Conservation (phyloP, 2,888 invertebrate genomes). For the Apotomis capreana region DNA sequence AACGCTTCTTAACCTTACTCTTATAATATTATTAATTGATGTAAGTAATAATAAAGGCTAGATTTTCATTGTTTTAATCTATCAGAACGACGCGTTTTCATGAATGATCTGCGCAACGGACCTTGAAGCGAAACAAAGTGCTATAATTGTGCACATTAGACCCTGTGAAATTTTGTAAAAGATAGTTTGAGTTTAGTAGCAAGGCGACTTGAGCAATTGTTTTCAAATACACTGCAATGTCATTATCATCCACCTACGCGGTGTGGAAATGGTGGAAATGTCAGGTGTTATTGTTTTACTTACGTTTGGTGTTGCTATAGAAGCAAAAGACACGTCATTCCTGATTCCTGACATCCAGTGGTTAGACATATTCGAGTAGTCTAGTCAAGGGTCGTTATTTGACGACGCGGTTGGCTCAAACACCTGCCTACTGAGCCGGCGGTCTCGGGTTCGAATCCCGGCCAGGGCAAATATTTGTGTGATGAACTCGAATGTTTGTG, state of each 20-base stretch:
- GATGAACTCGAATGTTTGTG: too few relatives aligned
- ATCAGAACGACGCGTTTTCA: conserved; percentile 33
- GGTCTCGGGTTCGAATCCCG: too few relatives aligned
- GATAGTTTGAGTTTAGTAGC: conserved; percentile 37
- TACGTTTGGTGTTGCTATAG: not conserved
- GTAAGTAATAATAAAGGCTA: too few relatives aligned
- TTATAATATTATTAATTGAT: too few relatives aligned
- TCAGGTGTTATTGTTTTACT: not conserved
- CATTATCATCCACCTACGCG: conserved; percentile 25
- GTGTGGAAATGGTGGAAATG: conserved; percentile 8
- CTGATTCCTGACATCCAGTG: too few relatives aligned
- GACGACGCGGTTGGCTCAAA: too few relatives aligned
- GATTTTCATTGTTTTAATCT: not conserved
- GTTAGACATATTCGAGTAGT: too few relatives aligned
- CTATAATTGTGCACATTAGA: conserved; percentile 50
- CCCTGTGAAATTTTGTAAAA: conserved; percentile 44
- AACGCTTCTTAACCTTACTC: too few relatives aligned
- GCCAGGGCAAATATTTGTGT: too few relatives aligned
- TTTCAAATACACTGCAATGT: conserved; percentile 26
- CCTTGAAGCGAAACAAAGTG: conserved; percentile 53
- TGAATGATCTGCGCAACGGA: conserved; percentile 42
- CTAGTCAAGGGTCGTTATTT: too few relatives aligned
- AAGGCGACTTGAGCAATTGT: conserved; percentile 42
- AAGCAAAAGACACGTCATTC: too few relatives aligned
- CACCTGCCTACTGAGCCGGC: too few relatives aligned